Base-by-base conservation (phyloP, 2,113 vertebrate genomes). In the Heterotilapia buettikoferi region DNA sequence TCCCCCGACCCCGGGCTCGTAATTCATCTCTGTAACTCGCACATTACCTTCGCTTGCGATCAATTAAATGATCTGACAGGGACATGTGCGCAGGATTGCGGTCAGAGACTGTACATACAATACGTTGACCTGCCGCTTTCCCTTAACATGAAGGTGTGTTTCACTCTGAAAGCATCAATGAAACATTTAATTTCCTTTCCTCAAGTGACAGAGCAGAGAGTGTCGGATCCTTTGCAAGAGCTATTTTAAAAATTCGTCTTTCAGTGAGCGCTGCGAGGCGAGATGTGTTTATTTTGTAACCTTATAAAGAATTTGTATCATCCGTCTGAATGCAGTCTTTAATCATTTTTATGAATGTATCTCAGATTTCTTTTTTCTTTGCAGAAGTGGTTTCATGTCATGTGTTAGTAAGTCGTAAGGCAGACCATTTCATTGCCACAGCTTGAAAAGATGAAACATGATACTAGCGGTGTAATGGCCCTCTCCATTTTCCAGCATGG, bases 361-460 rank as follows among this genome's bases (percentile, higher is more conserved):
- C 85, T 80, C 10, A 3, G 16, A 33, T n/a, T 63, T 31, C 12
- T 52, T 24, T 73, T 81, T 40, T 36, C 80, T 84, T 91, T 53
- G 84, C 47, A 76, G 83, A 84, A 86, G 80, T 80, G 83, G 71
- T 89, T 90, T 80, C 80, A 78, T 91, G 91, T 90, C 81, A 43
- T 88, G 86, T 63, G 82, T 94, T 90, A 92, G 80, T 90, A 80
- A 94, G 94, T 90, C 21, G 13, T 86, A 90, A 92, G 85, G 89
- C 12, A 6, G 43, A 85, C 52, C 66, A 57, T 92, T 93, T 93
- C 90, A 93, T 90, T 84, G 90, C 91, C n/a, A 19, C 57, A 18
- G 68, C 5, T 38, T 93, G 90, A 93, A 93, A 90, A 94, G 92
- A 94, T 94, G 91, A 94, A 93, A 94, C 85, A 94, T 89, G 82